Evolutionary conservation across 1,140 invertebrate genomes (phyloP).

Genomic region (Panagrolaimus sp.): DNA sequence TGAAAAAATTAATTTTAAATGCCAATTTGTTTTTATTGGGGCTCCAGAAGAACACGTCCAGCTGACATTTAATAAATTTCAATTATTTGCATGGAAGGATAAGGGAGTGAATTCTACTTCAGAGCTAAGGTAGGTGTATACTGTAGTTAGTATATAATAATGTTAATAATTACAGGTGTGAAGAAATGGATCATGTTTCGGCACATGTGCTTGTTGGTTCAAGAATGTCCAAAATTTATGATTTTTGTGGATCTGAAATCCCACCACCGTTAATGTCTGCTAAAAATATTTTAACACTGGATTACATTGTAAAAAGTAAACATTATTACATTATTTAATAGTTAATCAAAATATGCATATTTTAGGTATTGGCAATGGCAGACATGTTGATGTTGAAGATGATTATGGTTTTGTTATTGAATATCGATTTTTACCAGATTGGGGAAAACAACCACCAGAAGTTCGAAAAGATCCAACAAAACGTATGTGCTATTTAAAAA

Average conservation of each 20-base stretch:
- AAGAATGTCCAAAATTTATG: slow-evolving; percentile 54
- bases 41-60: slow-evolving; percentile 45
- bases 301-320: slow-evolving; percentile 49
- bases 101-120: slow-evolving; percentile 16
- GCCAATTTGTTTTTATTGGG: slow-evolving; percentile 51
- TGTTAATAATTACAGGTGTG: slow-evolving; percentile 40
- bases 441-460: slow-evolving; percentile 41
- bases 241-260: slow-evolving; percentile 48
- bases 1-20: slow-evolving; percentile 27
- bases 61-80: slow-evolving; percentile 39
- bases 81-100: slow-evolving; percentile 22
- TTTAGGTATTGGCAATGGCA: neutral
- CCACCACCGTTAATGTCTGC: slow-evolving; percentile 54
- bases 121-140: slow-evolving; percentile 9
- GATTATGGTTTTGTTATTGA: slow-evolving; percentile 44
- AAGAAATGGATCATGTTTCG: slow-evolving; percentile 51
- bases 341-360: neutral
- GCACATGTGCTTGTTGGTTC: slow-evolving; percentile 54
- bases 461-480: slow-evolving; percentile 34
- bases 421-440: slow-evolving; percentile 50
- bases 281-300: slow-evolving; percentile 53
- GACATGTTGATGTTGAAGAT: slow-evolving; percentile 17
- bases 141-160: neutral
- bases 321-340: neutral
- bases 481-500: slow-evolving; percentile 14